Conservation (phyloP, 2,113 vertebrate genomes). For the Pycnonotus jocosus region DNA sequence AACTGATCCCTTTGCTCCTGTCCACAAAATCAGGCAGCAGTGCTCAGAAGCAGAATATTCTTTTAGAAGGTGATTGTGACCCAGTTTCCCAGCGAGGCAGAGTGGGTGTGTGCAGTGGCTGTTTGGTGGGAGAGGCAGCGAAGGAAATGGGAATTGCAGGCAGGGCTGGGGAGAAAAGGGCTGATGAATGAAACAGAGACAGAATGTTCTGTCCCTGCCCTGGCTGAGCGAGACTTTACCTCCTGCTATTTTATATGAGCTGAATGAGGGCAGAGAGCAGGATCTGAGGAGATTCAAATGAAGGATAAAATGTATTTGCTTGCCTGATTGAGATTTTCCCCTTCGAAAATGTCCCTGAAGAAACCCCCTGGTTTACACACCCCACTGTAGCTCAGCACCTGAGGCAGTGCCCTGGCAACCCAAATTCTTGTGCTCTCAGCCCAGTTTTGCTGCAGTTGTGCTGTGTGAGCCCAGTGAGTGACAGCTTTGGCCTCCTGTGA, state of each 20-base stretch:
- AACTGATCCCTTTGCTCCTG: not conserved
- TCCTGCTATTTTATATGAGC: not conserved
- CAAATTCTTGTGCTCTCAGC: not conserved
- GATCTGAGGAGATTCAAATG: not conserved
- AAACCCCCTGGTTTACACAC: not conserved
- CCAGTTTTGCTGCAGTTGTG: not conserved
- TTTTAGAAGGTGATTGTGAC: not conserved
- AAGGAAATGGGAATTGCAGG: slow-evolving; percentile 53
- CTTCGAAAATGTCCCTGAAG: not conserved
- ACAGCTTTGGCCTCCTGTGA: not conserved
- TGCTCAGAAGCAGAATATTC: not conserved
- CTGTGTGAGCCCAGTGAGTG: not conserved
- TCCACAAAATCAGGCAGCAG: not conserved
- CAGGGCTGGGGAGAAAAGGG: not conserved
- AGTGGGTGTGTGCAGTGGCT: not conserved
- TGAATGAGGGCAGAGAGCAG: not conserved
- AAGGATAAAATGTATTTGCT: not conserved
- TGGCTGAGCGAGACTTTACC: not conserved
- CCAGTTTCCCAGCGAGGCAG: not conserved
- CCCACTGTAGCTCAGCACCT: not conserved
- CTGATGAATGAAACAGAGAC: slow-evolving; percentile 25
- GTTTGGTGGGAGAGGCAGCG: not conserved
- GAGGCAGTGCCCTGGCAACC: not conserved
- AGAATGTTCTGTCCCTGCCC: not conserved
- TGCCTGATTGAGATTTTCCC: not conserved